Evolutionary conservation across 2,113 vertebrate genomes (phyloP).

Genomic region (Aleadryas rufinucha): DNA sequence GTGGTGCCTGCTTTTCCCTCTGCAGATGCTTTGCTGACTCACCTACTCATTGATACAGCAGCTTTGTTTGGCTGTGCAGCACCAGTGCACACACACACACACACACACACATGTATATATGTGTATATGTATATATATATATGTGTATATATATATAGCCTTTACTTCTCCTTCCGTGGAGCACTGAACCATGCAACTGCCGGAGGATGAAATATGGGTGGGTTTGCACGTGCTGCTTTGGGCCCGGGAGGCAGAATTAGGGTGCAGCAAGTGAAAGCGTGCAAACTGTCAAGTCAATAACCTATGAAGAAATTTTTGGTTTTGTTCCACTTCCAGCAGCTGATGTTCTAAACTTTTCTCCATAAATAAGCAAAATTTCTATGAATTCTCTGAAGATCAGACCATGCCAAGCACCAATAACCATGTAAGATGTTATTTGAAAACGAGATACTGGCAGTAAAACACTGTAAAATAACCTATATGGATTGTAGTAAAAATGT

Average conservation of each 20-base stretch:
- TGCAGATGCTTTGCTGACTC: constrained; percentile 24
- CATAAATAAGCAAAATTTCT: background rate
- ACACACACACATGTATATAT: too few species aligned
- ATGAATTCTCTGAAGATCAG: background rate
- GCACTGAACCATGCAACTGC: background rate
- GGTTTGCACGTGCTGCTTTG: background rate
- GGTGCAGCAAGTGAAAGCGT: background rate
- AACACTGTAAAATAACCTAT: background rate
- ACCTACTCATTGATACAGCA: constrained; percentile 1
- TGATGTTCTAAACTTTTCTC: background rate
- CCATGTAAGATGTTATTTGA: background rate
- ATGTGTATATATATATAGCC: background rate
- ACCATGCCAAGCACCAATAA: background rate
- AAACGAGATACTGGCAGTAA: background rate
- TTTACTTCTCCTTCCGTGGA: background rate
- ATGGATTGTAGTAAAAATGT: background rate
- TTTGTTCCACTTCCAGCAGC: background rate
- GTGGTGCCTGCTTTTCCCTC: constrained; percentile 15
- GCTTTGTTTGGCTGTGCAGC: background rate
- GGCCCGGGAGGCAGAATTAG: background rate
- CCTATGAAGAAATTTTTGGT: background rate
- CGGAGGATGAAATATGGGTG: background rate
- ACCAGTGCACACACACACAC: background rate
- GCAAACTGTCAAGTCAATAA: background rate
- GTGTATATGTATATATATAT: too few species aligned